Evolutionary conservation across 2,797 vertebrate genomes (phyloP), one percentile per base, ranked within the genome.

Genomic region (Xerus rutilus): DNA sequence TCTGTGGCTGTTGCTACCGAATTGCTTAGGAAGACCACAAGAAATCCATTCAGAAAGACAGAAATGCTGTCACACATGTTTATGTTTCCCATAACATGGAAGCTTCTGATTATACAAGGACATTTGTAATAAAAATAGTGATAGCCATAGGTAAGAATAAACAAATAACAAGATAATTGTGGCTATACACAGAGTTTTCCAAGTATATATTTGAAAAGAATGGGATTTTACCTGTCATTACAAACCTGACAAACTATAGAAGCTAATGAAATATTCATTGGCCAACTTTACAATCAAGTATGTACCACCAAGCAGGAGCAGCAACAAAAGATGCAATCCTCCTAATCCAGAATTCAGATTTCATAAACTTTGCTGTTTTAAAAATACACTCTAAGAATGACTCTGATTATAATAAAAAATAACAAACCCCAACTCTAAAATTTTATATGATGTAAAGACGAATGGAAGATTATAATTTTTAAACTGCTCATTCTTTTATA

Each of bases 1-100:
- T 97, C 98, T 97, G 96, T 62, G 59, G 59, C 97, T 96, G 93
- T 94, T 92, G 96, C 96, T 72, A 96, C 78, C 4, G 65, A 86
- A 77, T 52, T 95, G 95, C 95, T 92, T 35, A 47, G n/a, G 96
- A 89, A 97, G 97, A 97, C 96, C 45, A 95, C 70, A 45, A 95
- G 67, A 35, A 94, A 77, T 90, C 97, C 97, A 94, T 93, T 97
- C 87, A 88, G 95, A 96, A 93, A 92, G 95, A 54, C 45, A 70
- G 67, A 89, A 95, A 2, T 12, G 89, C 54, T 73, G 47, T 20
- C 90, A n/a, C n/a, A 20, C 1, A 64, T 0, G 12, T 35, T 14
- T 20, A n/a, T 7, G 59, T 83, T 96, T 69, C 78, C 49, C 30
- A 2, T 49, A 43, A 67, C 28, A 72, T 39, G 0, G 39, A 67